phyloP scores from a whole-genome alignment of 1,140 invertebrate species.

The Schlechtendalia chinensis region DNA sequence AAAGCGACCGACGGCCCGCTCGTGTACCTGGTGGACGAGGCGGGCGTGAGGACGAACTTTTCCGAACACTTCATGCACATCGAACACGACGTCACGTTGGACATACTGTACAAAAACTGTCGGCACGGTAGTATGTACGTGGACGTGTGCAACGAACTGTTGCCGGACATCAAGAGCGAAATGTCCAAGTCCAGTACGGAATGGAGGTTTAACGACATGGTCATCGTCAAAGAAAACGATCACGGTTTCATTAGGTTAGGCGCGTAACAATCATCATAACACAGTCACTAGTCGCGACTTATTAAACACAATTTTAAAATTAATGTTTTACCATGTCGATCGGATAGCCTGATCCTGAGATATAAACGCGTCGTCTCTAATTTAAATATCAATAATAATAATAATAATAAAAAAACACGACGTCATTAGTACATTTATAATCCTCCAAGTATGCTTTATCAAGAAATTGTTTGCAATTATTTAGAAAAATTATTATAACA shows the following conservation, averaged over 20 bases:
- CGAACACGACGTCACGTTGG: background rate
- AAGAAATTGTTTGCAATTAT: too few relatives aligned
- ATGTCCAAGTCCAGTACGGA: background rate
- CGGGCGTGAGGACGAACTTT: conserved; percentile 31
- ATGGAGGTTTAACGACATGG: background rate
- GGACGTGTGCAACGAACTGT: conserved; percentile 14
- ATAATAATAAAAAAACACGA: too few relatives aligned
- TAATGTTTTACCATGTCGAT: too few relatives aligned
- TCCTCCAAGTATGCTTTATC: too few relatives aligned
- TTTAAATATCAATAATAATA: too few relatives aligned
- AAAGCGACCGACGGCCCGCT: conserved; percentile 8
- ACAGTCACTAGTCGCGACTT: too few relatives aligned
- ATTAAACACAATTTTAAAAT: too few relatives aligned
- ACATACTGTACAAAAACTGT: conserved; percentile 33
- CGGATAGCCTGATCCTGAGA: too few relatives aligned
- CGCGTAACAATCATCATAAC: too few relatives aligned
- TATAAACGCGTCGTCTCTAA: too few relatives aligned
- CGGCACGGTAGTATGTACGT: conserved; percentile 19
- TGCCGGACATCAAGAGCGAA: background rate
- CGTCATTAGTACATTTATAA: too few relatives aligned
- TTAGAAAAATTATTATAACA: too few relatives aligned
- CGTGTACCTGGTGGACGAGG: conserved; percentile 32
- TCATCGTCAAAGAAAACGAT: conserved; percentile 17
- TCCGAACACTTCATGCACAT: conserved; percentile 30
- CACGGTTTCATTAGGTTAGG: conserved; percentile 19